phyloP scores from a whole-genome alignment of 92 coral and sea anemone genomes.

The Micromussa lordhowensis region DNA sequence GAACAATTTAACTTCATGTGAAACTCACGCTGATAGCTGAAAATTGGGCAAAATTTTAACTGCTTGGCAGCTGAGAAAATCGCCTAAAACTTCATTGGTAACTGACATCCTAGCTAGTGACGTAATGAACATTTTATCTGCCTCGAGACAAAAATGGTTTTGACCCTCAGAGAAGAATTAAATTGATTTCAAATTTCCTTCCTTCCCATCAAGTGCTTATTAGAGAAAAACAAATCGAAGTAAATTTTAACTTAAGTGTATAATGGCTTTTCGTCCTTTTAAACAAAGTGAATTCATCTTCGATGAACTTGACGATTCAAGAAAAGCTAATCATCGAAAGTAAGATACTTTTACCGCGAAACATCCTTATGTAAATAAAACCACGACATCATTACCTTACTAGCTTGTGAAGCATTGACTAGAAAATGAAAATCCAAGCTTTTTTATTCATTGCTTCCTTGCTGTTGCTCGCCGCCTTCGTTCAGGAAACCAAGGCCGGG shows the following conservation, averaged over 20 bases:
- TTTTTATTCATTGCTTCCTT: not conserved
- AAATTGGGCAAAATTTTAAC: too few relatives aligned
- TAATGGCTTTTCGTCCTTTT: not conserved
- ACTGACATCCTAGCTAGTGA: too few relatives aligned
- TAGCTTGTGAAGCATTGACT: not conserved
- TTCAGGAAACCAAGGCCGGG: not conserved
- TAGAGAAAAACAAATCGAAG: not conserved
- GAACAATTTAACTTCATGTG: too few relatives aligned
- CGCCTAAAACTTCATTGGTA: too few relatives aligned
- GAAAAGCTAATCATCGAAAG: not conserved
- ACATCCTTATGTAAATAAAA: not conserved
- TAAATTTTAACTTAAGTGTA: not conserved
- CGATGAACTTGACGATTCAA: not conserved
- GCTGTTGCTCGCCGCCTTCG: not conserved
- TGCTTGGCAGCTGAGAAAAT: too few relatives aligned
- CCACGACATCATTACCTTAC: not conserved
- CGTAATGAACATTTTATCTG: too few relatives aligned
- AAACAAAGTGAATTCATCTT: not conserved
- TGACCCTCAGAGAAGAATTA: too few relatives aligned
- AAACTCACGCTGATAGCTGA: too few relatives aligned
- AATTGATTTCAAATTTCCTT: too few relatives aligned
- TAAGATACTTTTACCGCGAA: not conserved
- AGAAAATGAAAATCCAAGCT: conserved; percentile 7
- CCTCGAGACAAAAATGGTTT: too few relatives aligned
- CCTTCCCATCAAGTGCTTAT: not conserved